Conservation (phyloP, 2,113 vertebrate genomes). For the Herpetotheres cachinnans region DNA sequence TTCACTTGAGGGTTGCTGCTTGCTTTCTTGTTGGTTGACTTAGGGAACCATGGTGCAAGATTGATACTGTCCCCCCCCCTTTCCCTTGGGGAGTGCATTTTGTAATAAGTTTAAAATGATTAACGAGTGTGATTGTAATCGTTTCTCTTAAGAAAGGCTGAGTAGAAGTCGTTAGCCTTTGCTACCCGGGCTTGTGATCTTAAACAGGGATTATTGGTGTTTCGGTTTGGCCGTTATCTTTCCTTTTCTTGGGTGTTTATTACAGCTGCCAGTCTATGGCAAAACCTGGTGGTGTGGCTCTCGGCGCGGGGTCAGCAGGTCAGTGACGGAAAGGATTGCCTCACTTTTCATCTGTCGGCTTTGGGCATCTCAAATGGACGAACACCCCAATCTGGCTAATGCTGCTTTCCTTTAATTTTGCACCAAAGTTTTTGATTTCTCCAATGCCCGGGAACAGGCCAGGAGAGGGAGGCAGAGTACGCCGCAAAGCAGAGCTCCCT, state of each 20-base stretch:
- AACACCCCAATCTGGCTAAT: rapidly evolving
- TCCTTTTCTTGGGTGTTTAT: not conserved
- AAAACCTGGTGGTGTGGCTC: not conserved
- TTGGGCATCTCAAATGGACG: rapidly evolving
- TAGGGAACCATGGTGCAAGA: not conserved
- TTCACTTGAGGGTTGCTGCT: not conserved
- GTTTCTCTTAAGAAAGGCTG: not conserved
- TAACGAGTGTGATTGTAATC: rapidly evolving
- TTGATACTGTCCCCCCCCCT: rapidly evolving
- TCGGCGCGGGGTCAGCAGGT: rapidly evolving
- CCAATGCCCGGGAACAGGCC: not conserved
- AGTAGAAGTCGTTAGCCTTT: not conserved
- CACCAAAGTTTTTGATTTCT: rapidly evolving
- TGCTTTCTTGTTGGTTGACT: not conserved
- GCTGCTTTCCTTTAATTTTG: not conserved
- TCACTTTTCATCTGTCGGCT: rapidly evolving
- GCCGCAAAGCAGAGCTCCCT: not conserved
- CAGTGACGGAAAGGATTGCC: not conserved
- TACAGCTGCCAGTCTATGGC: not conserved
- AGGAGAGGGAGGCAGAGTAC: slow-evolving; percentile 76
- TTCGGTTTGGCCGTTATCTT: not conserved
- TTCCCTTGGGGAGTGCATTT: not conserved
- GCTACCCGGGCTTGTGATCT: not conserved
- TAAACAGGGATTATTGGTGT: not conserved
- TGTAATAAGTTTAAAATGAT: not conserved